Conservation (phyloP, 2,113 vertebrate genomes). For the Saguinus imperator region DNA sequence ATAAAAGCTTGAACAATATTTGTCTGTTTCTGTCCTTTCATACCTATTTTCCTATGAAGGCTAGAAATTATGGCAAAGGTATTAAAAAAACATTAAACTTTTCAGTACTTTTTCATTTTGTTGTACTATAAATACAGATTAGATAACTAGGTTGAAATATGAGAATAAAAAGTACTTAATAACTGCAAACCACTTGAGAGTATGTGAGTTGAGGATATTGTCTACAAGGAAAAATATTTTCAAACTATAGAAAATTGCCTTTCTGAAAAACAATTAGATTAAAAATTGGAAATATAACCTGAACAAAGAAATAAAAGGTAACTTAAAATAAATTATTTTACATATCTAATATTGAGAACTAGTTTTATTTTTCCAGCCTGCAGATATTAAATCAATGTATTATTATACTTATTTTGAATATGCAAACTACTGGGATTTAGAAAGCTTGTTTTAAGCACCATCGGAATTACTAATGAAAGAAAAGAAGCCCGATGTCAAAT, state of each 20-base stretch:
- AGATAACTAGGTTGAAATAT: not conserved
- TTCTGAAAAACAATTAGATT: conserved; percentile 12
- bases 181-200: not conserved
- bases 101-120: not conserved
- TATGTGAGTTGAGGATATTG: not conserved
- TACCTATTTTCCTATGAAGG: not conserved
- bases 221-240: not conserved
- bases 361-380: not conserved
- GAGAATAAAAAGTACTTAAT: not conserved
- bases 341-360: conserved; percentile 1
- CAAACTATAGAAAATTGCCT: not conserved
- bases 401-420: conserved; percentile 3
- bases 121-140: not conserved
- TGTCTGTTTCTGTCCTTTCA: not conserved
- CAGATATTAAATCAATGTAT: not conserved
- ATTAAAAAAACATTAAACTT: not conserved
- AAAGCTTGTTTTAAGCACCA: not conserved
- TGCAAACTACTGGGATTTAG: not conserved
- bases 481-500: not conserved
- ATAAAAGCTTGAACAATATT: conserved; percentile 17
- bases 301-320: not conserved
- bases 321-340: not conserved
- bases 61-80: not conserved
- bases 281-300: not conserved
- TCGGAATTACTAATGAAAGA: not conserved